Conservation (phyloP, 1,140 invertebrate species). For the Zaprionus capensis region DNA sequence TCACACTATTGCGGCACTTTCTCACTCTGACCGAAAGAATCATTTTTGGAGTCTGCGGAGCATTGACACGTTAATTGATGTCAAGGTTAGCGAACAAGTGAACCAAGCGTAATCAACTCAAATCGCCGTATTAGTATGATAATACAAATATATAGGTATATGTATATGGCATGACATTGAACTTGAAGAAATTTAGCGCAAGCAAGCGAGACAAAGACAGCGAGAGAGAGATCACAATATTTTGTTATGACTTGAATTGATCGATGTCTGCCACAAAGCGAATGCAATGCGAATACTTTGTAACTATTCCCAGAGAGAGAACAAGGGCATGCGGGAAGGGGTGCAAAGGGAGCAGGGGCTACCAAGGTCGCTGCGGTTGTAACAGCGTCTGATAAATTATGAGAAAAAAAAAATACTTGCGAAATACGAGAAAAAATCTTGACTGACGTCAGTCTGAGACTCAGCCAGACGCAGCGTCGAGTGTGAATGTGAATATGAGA, state of each 20-base stretch:
- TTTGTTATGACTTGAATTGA: conserved; percentile 18
- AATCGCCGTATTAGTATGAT: conserved; percentile 51
- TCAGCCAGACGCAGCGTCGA: conserved; percentile 37
- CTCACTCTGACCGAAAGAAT: not conserved
- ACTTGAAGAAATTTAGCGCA: conserved; percentile 63
- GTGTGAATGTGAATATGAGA: conserved; percentile 12
- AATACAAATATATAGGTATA: conserved; percentile 25
- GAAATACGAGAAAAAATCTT: not conserved
- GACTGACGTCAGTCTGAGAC: conserved; percentile 49
- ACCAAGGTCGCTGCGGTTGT: conserved; percentile 7
- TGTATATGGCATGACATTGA: conserved; percentile 64
- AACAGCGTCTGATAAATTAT: conserved; percentile 35
- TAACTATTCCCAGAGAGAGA: conserved; percentile 10
- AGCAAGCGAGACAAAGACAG: not conserved
- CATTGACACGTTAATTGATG: conserved; percentile 80
- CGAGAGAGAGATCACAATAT: conserved; percentile 6
- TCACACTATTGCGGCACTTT: not conserved
- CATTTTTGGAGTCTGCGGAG: conserved; percentile 23
- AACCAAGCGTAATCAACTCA: conserved; percentile 38
- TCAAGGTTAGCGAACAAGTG: conserved; percentile 67
- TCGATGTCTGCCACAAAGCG: conserved; percentile 17
- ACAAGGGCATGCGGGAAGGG: not conserved
- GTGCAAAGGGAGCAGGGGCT: conserved; percentile 10
- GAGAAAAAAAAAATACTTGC: conserved; percentile 11
- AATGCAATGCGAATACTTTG: conserved; percentile 11